Conservation (phyloP, 2,113 vertebrate species). For the Scortum barcoo region DNA sequence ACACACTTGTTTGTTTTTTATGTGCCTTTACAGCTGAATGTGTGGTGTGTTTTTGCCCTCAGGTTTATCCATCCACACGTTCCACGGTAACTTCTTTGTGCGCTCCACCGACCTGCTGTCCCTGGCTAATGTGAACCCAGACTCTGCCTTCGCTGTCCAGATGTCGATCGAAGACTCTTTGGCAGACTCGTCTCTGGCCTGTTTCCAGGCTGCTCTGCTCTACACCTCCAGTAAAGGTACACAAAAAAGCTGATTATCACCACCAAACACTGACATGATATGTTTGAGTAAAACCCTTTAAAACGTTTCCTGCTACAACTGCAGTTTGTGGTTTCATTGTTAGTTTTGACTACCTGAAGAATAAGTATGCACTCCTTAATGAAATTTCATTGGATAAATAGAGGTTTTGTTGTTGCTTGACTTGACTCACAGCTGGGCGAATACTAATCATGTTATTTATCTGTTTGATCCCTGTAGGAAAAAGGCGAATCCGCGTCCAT, state of each 20-base stretch:
- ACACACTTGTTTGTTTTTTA: too few relatives aligned
- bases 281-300: neutral
- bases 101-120: conserved; percentile 97
- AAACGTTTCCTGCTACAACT: neutral
- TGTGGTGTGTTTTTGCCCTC: neutral
- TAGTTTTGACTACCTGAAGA: neutral
- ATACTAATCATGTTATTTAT: neutral
- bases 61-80: conserved; percentile 99
- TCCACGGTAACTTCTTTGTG: conserved; percentile 99
- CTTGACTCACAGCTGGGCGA: too few relatives aligned
- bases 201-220: conserved; percentile 96
- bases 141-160: conserved; percentile 98
- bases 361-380: too few relatives aligned
- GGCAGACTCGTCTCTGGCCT: conserved; percentile 93
- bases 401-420: neutral
- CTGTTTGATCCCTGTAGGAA: conserved; percentile 82
- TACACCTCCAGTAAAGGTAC: conserved; percentile 99
- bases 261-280: neutral
- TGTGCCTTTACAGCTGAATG: too few relatives aligned
- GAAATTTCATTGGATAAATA: neutral
- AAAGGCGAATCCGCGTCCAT: conserved; percentile 95
- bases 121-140: conserved; percentile 97
- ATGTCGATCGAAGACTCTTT: conserved; percentile 96
- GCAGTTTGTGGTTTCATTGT: neutral
- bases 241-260: too few relatives aligned